Base-by-base conservation (phyloP, 2,113 vertebrate species). In the Psittacus erithacus region DNA sequence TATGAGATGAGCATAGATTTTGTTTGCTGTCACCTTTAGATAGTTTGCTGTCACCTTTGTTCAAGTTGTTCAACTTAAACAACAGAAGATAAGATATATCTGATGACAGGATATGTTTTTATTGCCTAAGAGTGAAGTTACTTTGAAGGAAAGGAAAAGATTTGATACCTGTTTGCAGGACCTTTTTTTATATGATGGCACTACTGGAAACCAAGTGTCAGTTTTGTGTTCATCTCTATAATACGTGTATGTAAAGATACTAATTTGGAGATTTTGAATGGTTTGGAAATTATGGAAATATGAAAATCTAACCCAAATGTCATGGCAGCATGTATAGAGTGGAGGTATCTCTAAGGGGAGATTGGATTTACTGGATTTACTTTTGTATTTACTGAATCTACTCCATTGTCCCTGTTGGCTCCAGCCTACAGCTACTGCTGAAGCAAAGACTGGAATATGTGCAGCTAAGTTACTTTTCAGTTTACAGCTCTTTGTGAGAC, bases 241-340 rank as follows among this genome's bases (percentile, higher is more conserved):
- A 35, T 43, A 9, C 0, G 1, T 63, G 5, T 47, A 5, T 1
- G 0, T 49, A 62, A 33, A 4, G 5, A 28, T 62, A 24, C 16
- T 63, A 10, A n/a, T 63, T 31, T 59, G 22, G 6, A 17, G 11
- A 76, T 88, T 88, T 43, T 50, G 39, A 82, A 71, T 9, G 19
- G 4, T 63, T 77, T 90, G 28, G 43, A 79, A 79, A 11, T 33
- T 87, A n/a, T 57, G 0, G 3, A 67, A 87, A 70, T 24, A 12
- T 81, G 60, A 57, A 89, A 67, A 75, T 67, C 38, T 67, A 74
- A 62, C 17, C 20, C 55, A 75, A 44, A 57, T 80, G 10, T 17
- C 24, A 44, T 11, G 15, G 38, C 12, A 79, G n/a, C 6, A 38
- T 12, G 27, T 15, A 60, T 1, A 64, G 5, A 5, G 7, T 46